These are phyloP conservation scores for Sphaeramia orbicularis DNA, from an alignment of 2,797 vertebrate species.

Conservation along the genomic window DNA sequence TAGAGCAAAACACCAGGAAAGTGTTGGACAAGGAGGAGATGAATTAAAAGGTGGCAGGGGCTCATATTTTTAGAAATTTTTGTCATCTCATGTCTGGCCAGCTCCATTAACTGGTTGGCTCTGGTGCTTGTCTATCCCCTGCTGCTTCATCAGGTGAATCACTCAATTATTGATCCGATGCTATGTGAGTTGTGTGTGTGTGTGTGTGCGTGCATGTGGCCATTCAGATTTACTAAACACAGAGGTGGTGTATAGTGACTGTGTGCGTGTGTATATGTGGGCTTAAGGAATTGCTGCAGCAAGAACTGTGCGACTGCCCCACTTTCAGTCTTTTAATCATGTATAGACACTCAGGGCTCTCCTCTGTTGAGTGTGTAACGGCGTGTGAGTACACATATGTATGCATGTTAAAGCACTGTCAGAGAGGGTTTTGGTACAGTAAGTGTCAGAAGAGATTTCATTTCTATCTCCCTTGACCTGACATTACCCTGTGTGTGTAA, in stretches of 20 bases:
- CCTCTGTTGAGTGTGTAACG: slow-evolving; percentile 24
- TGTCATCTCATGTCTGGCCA: slow-evolving; percentile 30
- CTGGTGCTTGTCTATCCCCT: slow-evolving; percentile 22
- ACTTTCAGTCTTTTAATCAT: slow-evolving; percentile 81
- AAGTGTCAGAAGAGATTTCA: slow-evolving; percentile 59
- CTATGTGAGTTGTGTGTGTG: slow-evolving; percentile 16
- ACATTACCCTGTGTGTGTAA: slow-evolving; percentile 33
- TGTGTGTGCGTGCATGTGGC: slow-evolving; percentile 23
- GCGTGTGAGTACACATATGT: slow-evolving; percentile 20
- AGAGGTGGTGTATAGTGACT: slow-evolving; percentile 28
- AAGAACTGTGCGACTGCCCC: slow-evolving; percentile 67
- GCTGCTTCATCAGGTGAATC: slow-evolving; percentile 51
- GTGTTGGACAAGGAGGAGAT: not conserved
- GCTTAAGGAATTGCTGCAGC: slow-evolving; percentile 55
- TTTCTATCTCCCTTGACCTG: slow-evolving; percentile 57
- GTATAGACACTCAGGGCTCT: slow-evolving; percentile 73
- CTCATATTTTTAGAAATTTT: slow-evolving; percentile 20
- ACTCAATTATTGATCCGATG: slow-evolving; percentile 59
- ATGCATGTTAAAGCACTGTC: slow-evolving; percentile 49
- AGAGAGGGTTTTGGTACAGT: slow-evolving; percentile 58
- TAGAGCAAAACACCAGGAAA: too few species aligned
- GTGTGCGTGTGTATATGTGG: slow-evolving; percentile 24
- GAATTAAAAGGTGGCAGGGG: slow-evolving; percentile 6
- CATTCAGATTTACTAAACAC: slow-evolving; percentile 34
- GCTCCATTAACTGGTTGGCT: slow-evolving; percentile 41